Evolutionary conservation across 2,797 vertebrate genomes (phyloP).

Genomic region (Mormyrops boulengeri): DNA sequence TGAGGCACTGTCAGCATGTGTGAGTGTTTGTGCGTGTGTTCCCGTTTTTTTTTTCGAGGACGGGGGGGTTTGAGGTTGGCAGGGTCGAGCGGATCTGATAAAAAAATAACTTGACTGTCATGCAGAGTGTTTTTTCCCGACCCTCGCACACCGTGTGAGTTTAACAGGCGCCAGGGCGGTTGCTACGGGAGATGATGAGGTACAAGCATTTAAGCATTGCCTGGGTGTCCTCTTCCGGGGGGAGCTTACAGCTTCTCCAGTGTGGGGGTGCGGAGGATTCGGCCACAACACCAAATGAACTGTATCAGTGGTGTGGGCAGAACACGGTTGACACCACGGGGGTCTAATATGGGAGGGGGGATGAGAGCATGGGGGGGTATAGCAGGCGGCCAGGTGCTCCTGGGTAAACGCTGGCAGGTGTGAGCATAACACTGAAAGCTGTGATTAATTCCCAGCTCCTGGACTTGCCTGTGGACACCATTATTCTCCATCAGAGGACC

Average conservation of each 20-base stretch:
- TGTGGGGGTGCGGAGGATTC: not conserved
- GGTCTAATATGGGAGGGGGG: not conserved
- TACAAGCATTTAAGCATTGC: not conserved
- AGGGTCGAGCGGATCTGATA: not conserved
- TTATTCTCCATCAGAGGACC: constrained; percentile 17
- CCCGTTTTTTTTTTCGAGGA: constrained; percentile 1
- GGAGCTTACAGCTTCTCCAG: not conserved
- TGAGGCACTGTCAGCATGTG: constrained; percentile 10
- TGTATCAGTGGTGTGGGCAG: not conserved
- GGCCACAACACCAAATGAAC: not conserved
- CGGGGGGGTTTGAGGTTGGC: not conserved
- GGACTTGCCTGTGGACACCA: constrained; percentile 16
- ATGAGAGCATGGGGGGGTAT: not conserved
- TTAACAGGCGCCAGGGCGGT: not conserved
- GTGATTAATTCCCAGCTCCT: constrained; percentile 21
- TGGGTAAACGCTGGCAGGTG: constrained; percentile 23
- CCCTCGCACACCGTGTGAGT: not conserved
- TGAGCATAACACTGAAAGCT: not conserved
- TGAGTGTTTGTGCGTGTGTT: constrained; percentile 17
- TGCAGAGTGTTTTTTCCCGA: not conserved
- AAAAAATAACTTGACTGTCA: not conserved
- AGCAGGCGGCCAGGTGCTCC: constrained; percentile 15
- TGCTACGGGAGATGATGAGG: not conserved
- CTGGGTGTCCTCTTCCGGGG: not conserved
- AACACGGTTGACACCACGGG: constrained; percentile 6